A percentile compares a stretch with the other conserved stretches of the same genome.
Conservation (phyloP, 2,888 invertebrate genomes). For the Macaria liturata region DNA sequence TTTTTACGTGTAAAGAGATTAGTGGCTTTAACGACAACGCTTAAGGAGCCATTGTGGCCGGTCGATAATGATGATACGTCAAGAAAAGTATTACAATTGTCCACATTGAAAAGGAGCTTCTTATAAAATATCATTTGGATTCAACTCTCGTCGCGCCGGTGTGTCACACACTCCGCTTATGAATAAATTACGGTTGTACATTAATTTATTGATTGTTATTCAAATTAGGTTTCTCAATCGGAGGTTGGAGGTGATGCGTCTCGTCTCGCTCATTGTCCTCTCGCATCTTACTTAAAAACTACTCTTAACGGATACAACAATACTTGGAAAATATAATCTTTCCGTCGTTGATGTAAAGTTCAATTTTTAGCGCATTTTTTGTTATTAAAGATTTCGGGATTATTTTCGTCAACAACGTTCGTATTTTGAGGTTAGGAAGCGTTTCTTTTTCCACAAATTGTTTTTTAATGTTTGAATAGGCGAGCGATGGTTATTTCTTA, state of each 20-base stretch:
- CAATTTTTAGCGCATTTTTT: no score
- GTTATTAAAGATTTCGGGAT: no score
- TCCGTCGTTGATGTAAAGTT: no score
- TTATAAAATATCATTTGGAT: slow-evolving; percentile 81
- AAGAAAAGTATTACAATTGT: slow-evolving; percentile 75
- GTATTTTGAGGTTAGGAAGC: slow-evolving; percentile 65
- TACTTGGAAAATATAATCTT: no score
- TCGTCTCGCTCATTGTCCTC: slow-evolving; percentile 66
- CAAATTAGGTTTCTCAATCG: slow-evolving; percentile 81
- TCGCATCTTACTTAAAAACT: slow-evolving; percentile 3
- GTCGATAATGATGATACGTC: slow-evolving; percentile 78
- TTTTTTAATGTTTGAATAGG: slow-evolving; percentile 53
- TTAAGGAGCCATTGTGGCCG: slow-evolving; percentile 73
- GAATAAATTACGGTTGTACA: slow-evolving; percentile 78
- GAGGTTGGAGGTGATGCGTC: slow-evolving; percentile 78
- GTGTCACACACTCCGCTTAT: slow-evolving; percentile 72
- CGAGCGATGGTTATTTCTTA: slow-evolving; percentile 37
- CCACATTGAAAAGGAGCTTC: slow-evolving; percentile 74
- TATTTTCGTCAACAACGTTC: slow-evolving; percentile 13
- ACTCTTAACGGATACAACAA: no score
- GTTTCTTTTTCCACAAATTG: slow-evolving; percentile 60
- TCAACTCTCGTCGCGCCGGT: slow-evolving; percentile 69
- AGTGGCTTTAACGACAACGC: slow-evolving; percentile 74
- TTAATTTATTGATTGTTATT: slow-evolving; percentile 84
- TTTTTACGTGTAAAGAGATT: slow-evolving; percentile 81